Base-by-base conservation (phyloP, 1,140 invertebrate species). In the Pseudachorutes palmiensis region DNA sequence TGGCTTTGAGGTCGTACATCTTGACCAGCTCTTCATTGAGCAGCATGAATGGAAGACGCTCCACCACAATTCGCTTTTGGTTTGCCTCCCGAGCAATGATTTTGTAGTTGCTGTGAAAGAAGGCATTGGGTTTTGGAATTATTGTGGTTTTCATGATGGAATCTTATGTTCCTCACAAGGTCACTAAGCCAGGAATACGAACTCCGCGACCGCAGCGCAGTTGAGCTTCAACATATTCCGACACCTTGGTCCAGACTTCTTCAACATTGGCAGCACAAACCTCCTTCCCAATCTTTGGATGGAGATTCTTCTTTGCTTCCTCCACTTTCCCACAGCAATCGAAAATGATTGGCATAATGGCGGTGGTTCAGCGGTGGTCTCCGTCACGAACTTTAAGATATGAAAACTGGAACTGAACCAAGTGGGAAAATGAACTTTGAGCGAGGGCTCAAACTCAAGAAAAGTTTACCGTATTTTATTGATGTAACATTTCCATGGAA, bases 271-370 rank as follows among this genome's bases (percentile, higher is more conserved):
- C 41, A 3, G 67, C 29, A 55, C 70, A 71, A 63, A 71, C 32
- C 29, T 61, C 57, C 51, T 65, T 65, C 1, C 58, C 63, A 22
- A 69, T 33, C 1, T 29, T 32, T 19, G 62, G 29, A 19, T 31
- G 29, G 1, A 41, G 36, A 31, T 69, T 69, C 30, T 59, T 45
- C 36, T 65, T 26, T 1, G 62, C 67, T 29, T 71, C 62, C 14
- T 60, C 57, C 2, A 71, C 65, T 66, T 66, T 71, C 3, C 69
- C 69, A 24, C 48, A 30, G 2, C 24, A n/a, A 49, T 71, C 68
- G 28, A 73, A 73, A 45, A 69, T 59, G 22, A 71, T 66, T 1
- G 67, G 51, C 60, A 66, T 65, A n/a, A n/a, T n/a, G n/a, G n/a
- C 9, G 19, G 49, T n/a, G 33, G n/a, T 33, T 9, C 51, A n/a